Conservation (phyloP, 35 echinoderm and acorn worm species). For the Holothuria glaberrima region DNA sequence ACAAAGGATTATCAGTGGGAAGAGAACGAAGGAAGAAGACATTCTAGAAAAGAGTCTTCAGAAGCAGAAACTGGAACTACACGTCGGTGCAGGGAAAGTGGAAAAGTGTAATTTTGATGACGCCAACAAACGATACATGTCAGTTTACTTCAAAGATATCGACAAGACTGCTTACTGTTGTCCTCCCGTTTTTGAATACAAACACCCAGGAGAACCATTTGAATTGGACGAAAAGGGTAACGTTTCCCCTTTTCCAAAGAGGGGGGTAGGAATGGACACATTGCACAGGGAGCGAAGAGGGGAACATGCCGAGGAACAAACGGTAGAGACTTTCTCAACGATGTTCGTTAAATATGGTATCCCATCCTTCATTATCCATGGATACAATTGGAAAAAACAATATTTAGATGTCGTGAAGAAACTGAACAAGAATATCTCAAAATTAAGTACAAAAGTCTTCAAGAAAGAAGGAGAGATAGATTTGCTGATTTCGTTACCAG, state of each 20-base stretch:
- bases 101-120: neutral
- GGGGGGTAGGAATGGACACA: neutral
- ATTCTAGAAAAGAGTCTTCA: neutral
- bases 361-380: conserved; percentile 46
- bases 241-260: neutral
- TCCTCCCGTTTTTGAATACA: conserved; percentile 17
- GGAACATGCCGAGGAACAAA: no score
- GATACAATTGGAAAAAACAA: conserved; percentile 19
- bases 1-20: neutral
- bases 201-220: conserved; percentile 12
- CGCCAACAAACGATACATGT: conserved; percentile 16
- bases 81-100: neutral
- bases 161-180: conserved; percentile 22
- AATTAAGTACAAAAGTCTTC: neutral
- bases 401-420: neutral
- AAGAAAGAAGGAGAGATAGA: conserved; percentile 25
- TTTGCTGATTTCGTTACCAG: conserved; percentile 29
- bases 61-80: neutral
- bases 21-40: conserved; percentile 25
- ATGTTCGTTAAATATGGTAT: conserved; percentile 23
- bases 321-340: neutral
- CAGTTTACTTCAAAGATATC: conserved; percentile 10
- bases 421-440: neutral
- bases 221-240: neutral
- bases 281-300: neutral